Base-by-base conservation (phyloP, 2,113 vertebrate genomes). In the Nycticryphes semicollaris region DNA sequence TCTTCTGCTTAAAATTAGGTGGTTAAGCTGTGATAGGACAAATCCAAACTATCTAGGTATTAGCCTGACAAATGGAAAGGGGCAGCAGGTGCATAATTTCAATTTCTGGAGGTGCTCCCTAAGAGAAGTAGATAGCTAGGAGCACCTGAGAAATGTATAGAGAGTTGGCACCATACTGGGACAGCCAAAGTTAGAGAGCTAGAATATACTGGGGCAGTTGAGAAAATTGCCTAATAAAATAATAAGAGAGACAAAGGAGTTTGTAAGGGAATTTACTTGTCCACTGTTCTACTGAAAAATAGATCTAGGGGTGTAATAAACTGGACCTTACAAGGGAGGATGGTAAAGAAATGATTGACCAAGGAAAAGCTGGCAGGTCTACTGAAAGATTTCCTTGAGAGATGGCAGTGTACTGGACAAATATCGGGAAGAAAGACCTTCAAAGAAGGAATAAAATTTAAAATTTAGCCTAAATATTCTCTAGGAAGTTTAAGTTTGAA, bases 381-480 rank as follows among this genome's bases (percentile, higher is more conserved):
- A 9, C 47, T 63, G 48, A 64, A 54, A 84, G 23, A 1, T 77
- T 89, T 86, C 51, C 72, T 14, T 56, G 18, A 93, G 48, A 41
- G 14, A 12, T 35, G 7, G 1, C 21, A 23, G 11, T 22, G 9
- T 85, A 12, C 22, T 25, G 9, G 10, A 28, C 11, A 12, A 51
- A 12, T 0, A 0, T 12, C 45, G 15, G 11, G 30, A 80, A 1
- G 0, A 35, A 86, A 76, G 5, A 20, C 13, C 16, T 48, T 45
- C 39, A 73, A 41, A 28, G 16, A 79, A 60, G 12, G 19, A 85
- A 59, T 0, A 1, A 37, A 63, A 59, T 56, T 37, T n/a, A 50
- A 51, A 87, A 95, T 54, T 10, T 59, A 79, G 5, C 5, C 11
- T 25, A 59, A 88, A 64, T 23, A 56, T n/a, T 50, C 67, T 64